Evolutionary conservation across 2,113 vertebrate species (phyloP).

Genomic region (Ursus arctos): DNA sequence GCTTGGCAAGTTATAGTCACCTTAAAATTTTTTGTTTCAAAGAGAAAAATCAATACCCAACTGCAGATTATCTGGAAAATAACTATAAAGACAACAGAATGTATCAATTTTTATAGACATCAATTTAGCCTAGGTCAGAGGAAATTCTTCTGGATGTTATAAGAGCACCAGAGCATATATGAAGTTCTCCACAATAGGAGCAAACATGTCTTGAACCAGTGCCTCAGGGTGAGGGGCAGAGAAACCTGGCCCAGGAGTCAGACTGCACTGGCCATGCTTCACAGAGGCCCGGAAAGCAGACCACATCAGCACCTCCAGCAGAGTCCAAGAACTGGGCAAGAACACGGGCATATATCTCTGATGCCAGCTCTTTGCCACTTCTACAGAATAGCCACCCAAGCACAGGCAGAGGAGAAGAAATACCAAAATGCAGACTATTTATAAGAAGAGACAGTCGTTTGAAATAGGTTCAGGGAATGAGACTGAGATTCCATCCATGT

Average conservation of each 20-base stretch:
- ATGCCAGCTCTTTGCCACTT: rapidly evolving
- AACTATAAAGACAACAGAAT: background rate
- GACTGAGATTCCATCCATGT: background rate
- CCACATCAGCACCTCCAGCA: background rate
- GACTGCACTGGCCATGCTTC: background rate
- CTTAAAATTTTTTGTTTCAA: background rate
- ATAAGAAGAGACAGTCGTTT: background rate
- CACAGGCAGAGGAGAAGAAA: background rate
- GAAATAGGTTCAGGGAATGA: background rate
- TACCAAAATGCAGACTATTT: background rate
- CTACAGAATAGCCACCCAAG: too few relatives aligned
- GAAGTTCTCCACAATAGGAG: rapidly evolving
- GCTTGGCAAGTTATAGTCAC: background rate
- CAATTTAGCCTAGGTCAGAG: background rate
- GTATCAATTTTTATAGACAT: background rate
- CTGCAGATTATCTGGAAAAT: background rate
- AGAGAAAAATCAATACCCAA: background rate
- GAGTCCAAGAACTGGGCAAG: background rate
- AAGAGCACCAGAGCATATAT: rapidly evolving
- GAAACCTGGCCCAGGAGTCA: rapidly evolving
- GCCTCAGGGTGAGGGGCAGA: rapidly evolving
- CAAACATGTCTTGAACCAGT: too few relatives aligned
- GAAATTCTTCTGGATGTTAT: background rate
- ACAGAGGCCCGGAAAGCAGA: background rate
- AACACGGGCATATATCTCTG: too few relatives aligned